Evolutionary conservation across 64 coral and sea anemone genomes (phyloP).

Genomic region (Pachyseris speciosa): DNA sequence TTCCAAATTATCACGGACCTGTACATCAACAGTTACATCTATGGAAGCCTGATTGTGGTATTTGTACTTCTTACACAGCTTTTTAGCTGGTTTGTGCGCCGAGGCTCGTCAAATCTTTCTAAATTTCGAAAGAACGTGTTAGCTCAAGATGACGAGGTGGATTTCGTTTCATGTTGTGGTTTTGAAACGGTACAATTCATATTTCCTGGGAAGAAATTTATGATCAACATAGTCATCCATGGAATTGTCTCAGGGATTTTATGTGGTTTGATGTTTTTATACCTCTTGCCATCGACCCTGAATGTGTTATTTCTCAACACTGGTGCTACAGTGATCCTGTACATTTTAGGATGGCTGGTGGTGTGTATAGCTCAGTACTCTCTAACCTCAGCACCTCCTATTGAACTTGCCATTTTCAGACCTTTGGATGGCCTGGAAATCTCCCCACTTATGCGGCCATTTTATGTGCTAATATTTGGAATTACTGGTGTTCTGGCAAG

Average conservation of each 20-base stretch:
- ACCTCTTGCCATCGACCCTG: constrained; percentile 76
- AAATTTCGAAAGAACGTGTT: constrained; percentile 83
- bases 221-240: constrained; percentile 71
- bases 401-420: constrained; percentile 85
- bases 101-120: constrained; percentile 50
- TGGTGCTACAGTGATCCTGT: constrained; percentile 64
- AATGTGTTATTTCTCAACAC: constrained; percentile 53
- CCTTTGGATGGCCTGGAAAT: constrained; percentile 66
- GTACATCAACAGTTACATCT: constrained; percentile 68
- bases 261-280: constrained; percentile 83
- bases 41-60: constrained; percentile 69
- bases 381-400: constrained; percentile 63
- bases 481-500: constrained; percentile 70
- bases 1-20: constrained; percentile 54
- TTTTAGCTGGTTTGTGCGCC: constrained; percentile 61
- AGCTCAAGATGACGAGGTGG: constrained; percentile 91
- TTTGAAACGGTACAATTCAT: constrained; percentile 84
- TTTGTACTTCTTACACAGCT: constrained; percentile 55
- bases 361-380: constrained; percentile 92
- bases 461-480: constrained; percentile 85
- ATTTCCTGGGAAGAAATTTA: constrained; percentile 73
- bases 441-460: constrained; percentile 85
- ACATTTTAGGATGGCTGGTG: constrained; percentile 75
- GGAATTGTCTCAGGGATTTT: constrained; percentile 66
- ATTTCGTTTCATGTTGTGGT: constrained; percentile 96